phyloP scores from a whole-genome alignment of 2,113 vertebrate species.

The Circaetus cinerascens region DNA sequence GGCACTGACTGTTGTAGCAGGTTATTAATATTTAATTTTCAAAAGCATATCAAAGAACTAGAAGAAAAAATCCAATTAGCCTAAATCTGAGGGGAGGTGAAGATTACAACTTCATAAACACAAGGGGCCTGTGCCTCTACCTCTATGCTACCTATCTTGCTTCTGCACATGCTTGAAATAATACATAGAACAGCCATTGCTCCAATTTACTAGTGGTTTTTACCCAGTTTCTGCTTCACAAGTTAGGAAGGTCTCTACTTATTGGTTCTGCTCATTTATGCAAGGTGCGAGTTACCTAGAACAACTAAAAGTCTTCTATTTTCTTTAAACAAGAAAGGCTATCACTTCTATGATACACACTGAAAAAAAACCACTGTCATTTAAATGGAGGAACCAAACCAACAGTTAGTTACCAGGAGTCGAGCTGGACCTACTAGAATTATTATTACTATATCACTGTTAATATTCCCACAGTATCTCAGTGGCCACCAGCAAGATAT shows the following conservation, averaged over 20 bases:
- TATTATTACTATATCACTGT: background rate
- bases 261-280: background rate
- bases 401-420: background rate
- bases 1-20: background rate
- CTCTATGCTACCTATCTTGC: background rate
- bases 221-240: background rate
- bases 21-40: background rate
- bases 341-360: background rate
- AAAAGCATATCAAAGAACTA: background rate
- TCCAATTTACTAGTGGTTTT: background rate
- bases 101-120: background rate
- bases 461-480: background rate
- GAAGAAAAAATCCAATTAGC: background rate
- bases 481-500: rapidly evolving
- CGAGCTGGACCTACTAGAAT: background rate
- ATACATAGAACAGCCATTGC: background rate
- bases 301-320: background rate
- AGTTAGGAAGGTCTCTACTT: background rate
- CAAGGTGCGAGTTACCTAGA: background rate
- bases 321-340: background rate
- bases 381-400: background rate
- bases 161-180: background rate
- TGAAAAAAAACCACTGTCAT: background rate
- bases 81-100: background rate
- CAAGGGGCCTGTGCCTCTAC: background rate